phyloP scores from a whole-genome alignment of 1,140 invertebrate genomes.

The Cotesia glomerata region DNA sequence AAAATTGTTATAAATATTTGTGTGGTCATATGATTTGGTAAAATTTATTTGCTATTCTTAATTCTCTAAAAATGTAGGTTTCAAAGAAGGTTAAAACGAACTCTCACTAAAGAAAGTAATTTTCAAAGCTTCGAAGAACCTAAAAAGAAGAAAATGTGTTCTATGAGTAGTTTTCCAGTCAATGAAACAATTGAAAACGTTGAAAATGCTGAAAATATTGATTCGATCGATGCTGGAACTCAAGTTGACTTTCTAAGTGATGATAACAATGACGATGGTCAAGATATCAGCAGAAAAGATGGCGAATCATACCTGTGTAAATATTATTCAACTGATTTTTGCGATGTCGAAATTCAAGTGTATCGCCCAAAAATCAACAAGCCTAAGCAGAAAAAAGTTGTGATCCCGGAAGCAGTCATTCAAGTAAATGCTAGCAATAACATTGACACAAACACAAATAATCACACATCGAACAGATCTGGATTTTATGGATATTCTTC shows the following conservation, averaged over 20 bases:
- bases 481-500: constrained; percentile 34
- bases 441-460: constrained; percentile 19
- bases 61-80: background rate
- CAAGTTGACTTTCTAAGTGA: too few species aligned
- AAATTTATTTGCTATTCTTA: background rate
- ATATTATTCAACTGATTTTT: background rate
- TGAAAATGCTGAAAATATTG: too few species aligned
- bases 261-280: background rate
- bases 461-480: constrained; percentile 12
- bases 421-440: background rate
- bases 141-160: background rate
- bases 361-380: background rate
- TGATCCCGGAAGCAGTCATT: constrained; percentile 21
- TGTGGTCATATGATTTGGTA: background rate
- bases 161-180: too few species aligned
- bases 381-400: background rate
- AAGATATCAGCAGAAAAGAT: background rate
- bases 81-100: background rate
- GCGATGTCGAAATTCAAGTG: background rate
- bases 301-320: background rate
- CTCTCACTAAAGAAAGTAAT: background rate
- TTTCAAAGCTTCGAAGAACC: background rate
- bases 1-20: background rate
- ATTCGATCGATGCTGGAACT: too few species aligned
- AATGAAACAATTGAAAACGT: too few species aligned